Conservation (phyloP, 2,113 vertebrate genomes). For the Eolophus roseicapilla region DNA sequence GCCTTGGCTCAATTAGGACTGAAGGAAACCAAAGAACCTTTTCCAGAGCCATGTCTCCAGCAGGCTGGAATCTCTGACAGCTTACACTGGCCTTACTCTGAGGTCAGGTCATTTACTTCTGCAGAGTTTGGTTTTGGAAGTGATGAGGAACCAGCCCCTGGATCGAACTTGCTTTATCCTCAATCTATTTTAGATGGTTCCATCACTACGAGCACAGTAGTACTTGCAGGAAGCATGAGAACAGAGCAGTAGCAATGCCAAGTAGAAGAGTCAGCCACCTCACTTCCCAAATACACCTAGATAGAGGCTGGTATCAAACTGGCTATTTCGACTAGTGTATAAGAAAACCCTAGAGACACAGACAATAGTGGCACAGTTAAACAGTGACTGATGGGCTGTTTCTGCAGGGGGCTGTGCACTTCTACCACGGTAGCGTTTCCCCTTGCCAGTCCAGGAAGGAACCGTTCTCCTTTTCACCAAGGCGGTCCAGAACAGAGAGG, state of each 20-base stretch:
- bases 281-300: not conserved
- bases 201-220: slow-evolving; percentile 2
- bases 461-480: slow-evolving; percentile 49
- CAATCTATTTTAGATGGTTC: not conserved
- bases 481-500: slow-evolving; percentile 10
- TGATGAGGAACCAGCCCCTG: not conserved
- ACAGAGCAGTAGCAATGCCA: not conserved
- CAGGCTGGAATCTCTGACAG: not conserved
- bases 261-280: not conserved
- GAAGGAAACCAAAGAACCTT: not conserved
- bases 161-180: not conserved
- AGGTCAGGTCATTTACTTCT: not conserved
- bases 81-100: not conserved
- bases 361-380: not conserved
- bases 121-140: not conserved
- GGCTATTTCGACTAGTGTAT: not conserved
- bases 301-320: not conserved
- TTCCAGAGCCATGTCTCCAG: not conserved
- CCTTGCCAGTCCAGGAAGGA: slow-evolving; percentile 58
- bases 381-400: not conserved
- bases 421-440: slow-evolving; percentile 29
- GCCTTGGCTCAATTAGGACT: not conserved
- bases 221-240: not conserved
- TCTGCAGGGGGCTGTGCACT: not conserved
- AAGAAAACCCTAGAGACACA: not conserved